Percentiles rank a stretch among this genome's conserved stretches.
Evolutionary conservation across 2,113 vertebrate species (phyloP).

Genomic region (Lanius ludovicianus): DNA sequence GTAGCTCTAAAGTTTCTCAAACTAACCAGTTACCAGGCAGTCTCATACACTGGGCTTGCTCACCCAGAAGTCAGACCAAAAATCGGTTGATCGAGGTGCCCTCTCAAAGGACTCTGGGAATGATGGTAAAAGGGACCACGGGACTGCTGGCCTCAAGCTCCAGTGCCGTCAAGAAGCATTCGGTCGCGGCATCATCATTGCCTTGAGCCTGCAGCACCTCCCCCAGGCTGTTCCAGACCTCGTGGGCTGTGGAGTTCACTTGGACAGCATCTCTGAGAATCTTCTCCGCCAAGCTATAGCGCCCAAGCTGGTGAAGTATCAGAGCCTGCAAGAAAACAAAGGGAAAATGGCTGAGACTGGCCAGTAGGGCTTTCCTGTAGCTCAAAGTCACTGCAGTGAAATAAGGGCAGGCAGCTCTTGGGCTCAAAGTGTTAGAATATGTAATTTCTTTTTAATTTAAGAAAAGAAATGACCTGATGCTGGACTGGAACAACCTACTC

Average conservation of each 20-base stretch:
- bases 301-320: slow-evolving; percentile 94
- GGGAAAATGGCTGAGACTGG: not conserved
- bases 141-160: slow-evolving; percentile 98
- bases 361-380: not conserved
- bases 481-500: not conserved
- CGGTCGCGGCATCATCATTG: slow-evolving; percentile 88
- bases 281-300: slow-evolving; percentile 93
- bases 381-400: not conserved
- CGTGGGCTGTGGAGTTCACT: slow-evolving; percentile 95
- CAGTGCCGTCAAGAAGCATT: slow-evolving; percentile 95
- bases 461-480: not conserved
- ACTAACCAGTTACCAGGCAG: slow-evolving; percentile 18
- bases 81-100: not conserved
- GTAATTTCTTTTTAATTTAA: not conserved
- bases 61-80: not conserved
- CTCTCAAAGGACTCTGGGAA: slow-evolving; percentile 89
- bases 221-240: slow-evolving; percentile 96
- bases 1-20: not conserved
- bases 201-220: slow-evolving; percentile 97
- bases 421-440: not conserved
- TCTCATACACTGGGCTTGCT: not conserved
- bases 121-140: slow-evolving; percentile 94
- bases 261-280: slow-evolving; percentile 94
- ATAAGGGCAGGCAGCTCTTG: not conserved
- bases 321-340: slow-evolving; percentile 80